Evolutionary conservation across 2,888 invertebrate species (phyloP).

Genomic region (Odontocolon sp.): DNA sequence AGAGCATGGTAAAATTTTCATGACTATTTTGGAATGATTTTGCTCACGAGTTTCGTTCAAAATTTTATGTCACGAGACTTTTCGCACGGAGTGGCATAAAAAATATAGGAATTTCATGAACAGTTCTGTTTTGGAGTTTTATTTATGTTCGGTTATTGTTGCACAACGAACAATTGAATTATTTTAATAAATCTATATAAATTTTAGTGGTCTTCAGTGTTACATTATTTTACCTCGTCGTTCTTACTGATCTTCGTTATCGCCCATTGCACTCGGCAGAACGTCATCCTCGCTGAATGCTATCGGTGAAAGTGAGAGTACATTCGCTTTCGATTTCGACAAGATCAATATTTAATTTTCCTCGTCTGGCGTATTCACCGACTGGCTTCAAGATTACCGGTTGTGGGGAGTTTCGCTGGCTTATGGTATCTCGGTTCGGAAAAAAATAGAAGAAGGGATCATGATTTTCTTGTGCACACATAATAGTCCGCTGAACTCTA

Average conservation of each 20-base stretch:
- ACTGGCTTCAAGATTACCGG: constrained; percentile 11
- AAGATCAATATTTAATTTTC: constrained; percentile 63
- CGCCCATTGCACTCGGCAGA: constrained; percentile 60
- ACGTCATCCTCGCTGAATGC: constrained; percentile 43
- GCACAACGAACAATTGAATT: too few species aligned
- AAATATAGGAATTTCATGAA: too few species aligned
- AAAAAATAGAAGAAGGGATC: constrained; percentile 14
- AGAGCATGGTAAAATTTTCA: too few species aligned
- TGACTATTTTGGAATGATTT: too few species aligned
- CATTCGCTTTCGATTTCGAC: constrained; percentile 55
- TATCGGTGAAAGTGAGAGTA: constrained; percentile 60
- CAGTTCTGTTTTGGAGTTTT: too few species aligned
- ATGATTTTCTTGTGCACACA: constrained; percentile 17
- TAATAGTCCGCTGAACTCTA: constrained; percentile 22
- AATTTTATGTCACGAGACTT: too few species aligned
- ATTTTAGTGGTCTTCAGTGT: background rate
- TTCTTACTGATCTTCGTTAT: constrained; percentile 38
- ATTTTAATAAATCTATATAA: background rate
- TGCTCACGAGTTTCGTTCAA: too few species aligned
- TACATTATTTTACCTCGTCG: constrained; percentile 10
- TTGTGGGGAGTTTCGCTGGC: too few species aligned
- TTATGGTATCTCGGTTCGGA: background rate
- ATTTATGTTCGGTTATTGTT: too few species aligned
- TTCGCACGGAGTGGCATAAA: too few species aligned
- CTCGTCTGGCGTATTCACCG: constrained; percentile 33